Conservation (phyloP, 2,888 invertebrate species). For the Philereme transversata region DNA sequence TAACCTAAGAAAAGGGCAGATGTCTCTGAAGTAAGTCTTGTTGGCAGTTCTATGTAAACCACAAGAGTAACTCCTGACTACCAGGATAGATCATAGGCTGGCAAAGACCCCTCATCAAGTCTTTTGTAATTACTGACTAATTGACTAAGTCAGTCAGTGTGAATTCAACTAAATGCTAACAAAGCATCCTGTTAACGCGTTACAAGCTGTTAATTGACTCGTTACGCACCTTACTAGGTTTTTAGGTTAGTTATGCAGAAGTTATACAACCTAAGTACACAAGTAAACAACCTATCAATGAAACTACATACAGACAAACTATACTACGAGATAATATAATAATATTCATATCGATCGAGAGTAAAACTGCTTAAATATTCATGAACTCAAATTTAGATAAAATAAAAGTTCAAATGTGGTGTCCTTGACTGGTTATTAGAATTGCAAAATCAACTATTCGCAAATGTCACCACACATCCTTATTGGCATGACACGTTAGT, state of each 20-base stretch:
- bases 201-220: neutral
- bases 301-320: neutral
- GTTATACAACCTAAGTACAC: conserved; percentile 11
- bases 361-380: conserved; percentile 28
- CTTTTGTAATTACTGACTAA: too few species aligned
- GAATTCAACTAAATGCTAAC: neutral
- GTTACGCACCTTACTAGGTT: conserved; percentile 5
- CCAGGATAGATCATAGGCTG: too few species aligned
- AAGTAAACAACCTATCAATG: neutral
- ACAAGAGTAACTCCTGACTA: too few species aligned
- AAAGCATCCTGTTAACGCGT: neutral
- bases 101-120: too few species aligned
- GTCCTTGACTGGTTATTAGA: conserved; percentile 57
- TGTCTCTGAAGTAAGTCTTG: too few species aligned
- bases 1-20: too few species aligned
- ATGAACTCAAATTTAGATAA: conserved; percentile 28
- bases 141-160: neutral
- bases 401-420: conserved; percentile 33
- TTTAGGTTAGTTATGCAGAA: conserved; percentile 14
- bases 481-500: conserved; percentile 19
- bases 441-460: conserved; percentile 50
- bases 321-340: neutral
- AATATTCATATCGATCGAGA: neutral
- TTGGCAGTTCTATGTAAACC: too few species aligned
- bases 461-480: conserved; percentile 50